Conservation (phyloP, 2,113 vertebrate genomes). For the Cryptotis parvus region DNA sequence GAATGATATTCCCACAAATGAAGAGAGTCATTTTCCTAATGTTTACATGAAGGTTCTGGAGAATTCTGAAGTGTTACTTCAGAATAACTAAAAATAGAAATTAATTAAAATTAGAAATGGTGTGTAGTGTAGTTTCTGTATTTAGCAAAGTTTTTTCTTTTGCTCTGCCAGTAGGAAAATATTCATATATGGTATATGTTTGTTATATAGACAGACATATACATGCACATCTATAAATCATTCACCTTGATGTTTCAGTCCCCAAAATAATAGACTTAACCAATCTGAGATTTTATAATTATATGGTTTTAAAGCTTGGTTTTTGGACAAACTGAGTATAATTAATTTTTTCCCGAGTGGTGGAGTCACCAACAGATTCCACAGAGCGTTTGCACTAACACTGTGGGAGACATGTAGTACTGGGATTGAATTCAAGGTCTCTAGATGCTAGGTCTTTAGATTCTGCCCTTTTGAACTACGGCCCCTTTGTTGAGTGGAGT, state of each 20-base stretch:
- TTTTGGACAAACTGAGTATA: background rate
- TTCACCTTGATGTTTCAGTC: background rate
- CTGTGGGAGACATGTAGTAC: no score
- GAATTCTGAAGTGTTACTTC: constrained; percentile 34
- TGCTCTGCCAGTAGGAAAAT: background rate
- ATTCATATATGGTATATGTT: background rate
- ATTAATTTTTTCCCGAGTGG: background rate
- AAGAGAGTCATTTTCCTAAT: constrained; percentile 21
- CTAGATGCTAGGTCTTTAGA: no score
- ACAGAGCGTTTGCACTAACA: no score
- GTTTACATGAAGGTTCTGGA: background rate
- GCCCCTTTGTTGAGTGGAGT: background rate
- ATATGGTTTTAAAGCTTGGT: background rate
- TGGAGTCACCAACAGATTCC: no score
- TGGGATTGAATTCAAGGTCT: no score
- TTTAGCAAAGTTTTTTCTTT: constrained; percentile 1
- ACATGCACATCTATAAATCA: background rate
- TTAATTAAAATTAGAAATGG: no score
- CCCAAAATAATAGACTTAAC: constrained; percentile 47
- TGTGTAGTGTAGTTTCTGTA: background rate
- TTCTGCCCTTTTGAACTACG: no score
- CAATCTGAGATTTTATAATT: background rate
- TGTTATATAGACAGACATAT: no score
- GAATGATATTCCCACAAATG: constrained; percentile 16
- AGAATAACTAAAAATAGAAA: background rate